These are phyloP conservation scores for Theristicus caerulescens DNA, from an alignment of 2,113 vertebrate genomes.

Conservation along the genomic window DNA sequence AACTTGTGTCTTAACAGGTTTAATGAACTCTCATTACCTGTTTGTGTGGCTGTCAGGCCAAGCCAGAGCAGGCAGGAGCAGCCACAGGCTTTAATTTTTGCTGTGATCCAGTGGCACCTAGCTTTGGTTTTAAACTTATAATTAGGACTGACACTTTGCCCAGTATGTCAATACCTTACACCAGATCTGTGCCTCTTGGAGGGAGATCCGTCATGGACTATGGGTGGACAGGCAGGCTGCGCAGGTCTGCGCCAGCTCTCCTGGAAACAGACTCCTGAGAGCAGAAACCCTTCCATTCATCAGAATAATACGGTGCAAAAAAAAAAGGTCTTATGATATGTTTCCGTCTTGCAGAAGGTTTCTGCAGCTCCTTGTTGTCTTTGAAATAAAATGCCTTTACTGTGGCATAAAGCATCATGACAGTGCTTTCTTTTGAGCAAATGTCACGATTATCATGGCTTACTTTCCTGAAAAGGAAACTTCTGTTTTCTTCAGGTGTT, in stretches of 20 bases:
- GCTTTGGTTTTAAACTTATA: not conserved
- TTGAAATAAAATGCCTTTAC: not conserved
- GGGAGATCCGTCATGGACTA: not conserved
- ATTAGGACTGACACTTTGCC: not conserved
- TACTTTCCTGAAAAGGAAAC: not conserved
- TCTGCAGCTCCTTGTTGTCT: not conserved
- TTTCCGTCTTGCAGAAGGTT: not conserved
- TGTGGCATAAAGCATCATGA: not conserved
- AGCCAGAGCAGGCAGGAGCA: not conserved
- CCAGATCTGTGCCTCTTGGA: not conserved
- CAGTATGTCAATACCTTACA: not conserved
- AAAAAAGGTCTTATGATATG: not conserved
- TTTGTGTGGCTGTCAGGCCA: not conserved
- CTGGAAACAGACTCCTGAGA: not conserved
- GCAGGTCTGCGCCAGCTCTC: accelerated
- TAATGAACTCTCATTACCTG: not conserved
- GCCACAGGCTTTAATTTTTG: not conserved
- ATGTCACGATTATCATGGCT: not conserved
- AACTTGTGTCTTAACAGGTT: not conserved
- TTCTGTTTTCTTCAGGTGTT: not conserved
- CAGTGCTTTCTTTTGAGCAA: not conserved
- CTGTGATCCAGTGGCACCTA: not conserved
- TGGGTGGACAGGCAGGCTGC: too few species aligned
- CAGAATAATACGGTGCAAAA: not conserved
- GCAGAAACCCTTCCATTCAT: not conserved